These are phyloP conservation scores for Diorhabda sublineata DNA, from an alignment of 1,140 invertebrate species.

Conservation along the genomic window DNA sequence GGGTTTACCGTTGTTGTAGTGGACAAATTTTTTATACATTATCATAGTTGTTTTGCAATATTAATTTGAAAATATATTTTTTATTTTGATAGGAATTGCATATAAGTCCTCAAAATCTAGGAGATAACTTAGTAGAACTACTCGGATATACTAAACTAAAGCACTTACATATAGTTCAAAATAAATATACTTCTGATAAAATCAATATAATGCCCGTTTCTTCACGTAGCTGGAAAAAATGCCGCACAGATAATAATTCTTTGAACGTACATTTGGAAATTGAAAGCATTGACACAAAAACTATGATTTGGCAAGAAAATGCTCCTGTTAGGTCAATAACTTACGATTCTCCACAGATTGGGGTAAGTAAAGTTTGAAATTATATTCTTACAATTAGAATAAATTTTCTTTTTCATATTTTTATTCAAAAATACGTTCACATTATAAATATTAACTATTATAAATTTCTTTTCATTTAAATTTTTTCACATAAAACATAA, in stretches of 20 bases:
- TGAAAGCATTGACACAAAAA: conserved; percentile 51
- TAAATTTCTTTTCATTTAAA: conserved; percentile 1
- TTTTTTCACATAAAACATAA: background rate
- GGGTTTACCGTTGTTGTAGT: too few species aligned
- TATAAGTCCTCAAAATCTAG: conserved; percentile 77
- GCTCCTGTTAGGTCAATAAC: conserved; percentile 65
- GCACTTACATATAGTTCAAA: conserved; percentile 76
- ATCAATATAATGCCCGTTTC: conserved; percentile 49
- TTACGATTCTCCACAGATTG: conserved; percentile 60
- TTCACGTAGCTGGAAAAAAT: conserved; percentile 51
- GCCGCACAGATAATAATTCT: conserved; percentile 53
- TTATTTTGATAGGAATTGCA: conserved; percentile 57
- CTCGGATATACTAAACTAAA: conserved; percentile 62
- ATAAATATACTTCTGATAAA: conserved; percentile 62
- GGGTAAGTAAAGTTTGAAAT: conserved; percentile 46
- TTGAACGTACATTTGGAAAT: conserved; percentile 57
- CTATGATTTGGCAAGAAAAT: conserved; percentile 55
- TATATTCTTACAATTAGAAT: background rate
- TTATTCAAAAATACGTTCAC: too few species aligned
- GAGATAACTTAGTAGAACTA: conserved; percentile 69
- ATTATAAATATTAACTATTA: conserved; percentile 6
- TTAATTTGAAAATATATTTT: background rate
- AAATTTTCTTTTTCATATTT: conserved; percentile 13
- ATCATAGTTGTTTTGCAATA: too few species aligned
- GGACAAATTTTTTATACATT: too few species aligned